Evolutionary conservation across 2,888 invertebrate genomes (phyloP).

Genomic region (Polydesmus complanatus): DNA sequence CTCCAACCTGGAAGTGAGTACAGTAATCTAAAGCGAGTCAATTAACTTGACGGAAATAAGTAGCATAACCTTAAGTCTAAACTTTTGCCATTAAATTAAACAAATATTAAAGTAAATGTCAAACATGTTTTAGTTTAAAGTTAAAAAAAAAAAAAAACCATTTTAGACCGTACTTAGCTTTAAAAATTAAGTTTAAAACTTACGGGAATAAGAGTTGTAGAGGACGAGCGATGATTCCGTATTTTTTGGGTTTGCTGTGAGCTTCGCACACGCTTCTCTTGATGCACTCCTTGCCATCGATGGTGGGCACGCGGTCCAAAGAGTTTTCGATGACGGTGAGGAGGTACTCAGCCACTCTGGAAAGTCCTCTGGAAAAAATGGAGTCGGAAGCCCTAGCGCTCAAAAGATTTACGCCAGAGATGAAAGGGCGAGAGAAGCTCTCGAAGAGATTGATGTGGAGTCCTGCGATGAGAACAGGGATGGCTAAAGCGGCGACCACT

Average conservation of each 20-base stretch:
- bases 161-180: no score
- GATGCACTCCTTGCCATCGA: constrained; percentile 26
- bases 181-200: no score
- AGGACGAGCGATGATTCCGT: constrained; percentile 26
- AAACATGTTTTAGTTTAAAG: no score
- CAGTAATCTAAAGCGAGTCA: no score
- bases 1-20: no score
- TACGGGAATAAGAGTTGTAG: constrained; percentile 27
- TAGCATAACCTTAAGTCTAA: no score
- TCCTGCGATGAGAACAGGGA: constrained; percentile 18
- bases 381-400: constrained; percentile 10
- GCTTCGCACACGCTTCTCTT: constrained; percentile 28
- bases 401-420: constrained; percentile 10
- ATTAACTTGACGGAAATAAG: no score
- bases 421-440: constrained; percentile 17
- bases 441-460: constrained; percentile 18
- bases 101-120: no score
- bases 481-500: constrained; percentile 16
- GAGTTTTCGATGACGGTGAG: constrained; percentile 18
- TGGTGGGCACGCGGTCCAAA: constrained; percentile 23
- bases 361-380: constrained; percentile 12
- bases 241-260: constrained; percentile 27
- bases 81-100: no score
- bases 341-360: constrained; percentile 17
- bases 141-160: no score